Evolutionary conservation across 2,113 vertebrate species (phyloP).

Genomic region (Aegypius monachus): DNA sequence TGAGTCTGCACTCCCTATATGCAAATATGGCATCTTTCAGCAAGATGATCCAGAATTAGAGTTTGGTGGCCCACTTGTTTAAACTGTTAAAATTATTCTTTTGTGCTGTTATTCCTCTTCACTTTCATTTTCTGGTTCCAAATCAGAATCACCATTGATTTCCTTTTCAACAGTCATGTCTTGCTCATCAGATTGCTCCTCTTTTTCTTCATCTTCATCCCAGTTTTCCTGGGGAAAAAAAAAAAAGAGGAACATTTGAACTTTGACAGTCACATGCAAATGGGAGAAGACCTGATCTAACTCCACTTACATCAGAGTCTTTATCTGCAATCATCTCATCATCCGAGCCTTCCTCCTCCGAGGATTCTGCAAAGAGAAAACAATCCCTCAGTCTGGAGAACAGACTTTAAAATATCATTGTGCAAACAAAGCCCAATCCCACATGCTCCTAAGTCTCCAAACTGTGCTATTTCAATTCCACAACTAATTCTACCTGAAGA

Average conservation of each 20-base stretch:
- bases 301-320: constrained; percentile 78
- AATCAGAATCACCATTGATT: constrained; percentile 91
- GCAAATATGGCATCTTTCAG: constrained; percentile 31
- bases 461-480: background rate
- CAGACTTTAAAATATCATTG: background rate
- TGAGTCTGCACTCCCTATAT: constrained; percentile 18
- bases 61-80: constrained; percentile 37
- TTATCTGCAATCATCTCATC: constrained; percentile 77
- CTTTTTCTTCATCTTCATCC: constrained; percentile 80
- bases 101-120: constrained; percentile 85
- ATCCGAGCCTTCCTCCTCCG: constrained; percentile 77
- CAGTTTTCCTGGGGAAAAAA: constrained; percentile 78
- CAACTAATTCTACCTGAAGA: background rate
- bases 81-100: constrained; percentile 1
- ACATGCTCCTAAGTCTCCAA: background rate
- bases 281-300: background rate
- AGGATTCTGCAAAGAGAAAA: constrained; percentile 72
- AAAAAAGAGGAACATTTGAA: background rate
- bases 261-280: background rate
- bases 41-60: constrained; percentile 44
- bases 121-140: constrained; percentile 91
- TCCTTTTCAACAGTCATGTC: constrained; percentile 83
- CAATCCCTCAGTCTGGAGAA: background rate
- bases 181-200: constrained; percentile 70
- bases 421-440: background rate